Evolutionary conservation across 2,797 vertebrate genomes (phyloP), one percentile per base, ranked within the genome.

Genomic region (Coregonus ussuriensis): DNA sequence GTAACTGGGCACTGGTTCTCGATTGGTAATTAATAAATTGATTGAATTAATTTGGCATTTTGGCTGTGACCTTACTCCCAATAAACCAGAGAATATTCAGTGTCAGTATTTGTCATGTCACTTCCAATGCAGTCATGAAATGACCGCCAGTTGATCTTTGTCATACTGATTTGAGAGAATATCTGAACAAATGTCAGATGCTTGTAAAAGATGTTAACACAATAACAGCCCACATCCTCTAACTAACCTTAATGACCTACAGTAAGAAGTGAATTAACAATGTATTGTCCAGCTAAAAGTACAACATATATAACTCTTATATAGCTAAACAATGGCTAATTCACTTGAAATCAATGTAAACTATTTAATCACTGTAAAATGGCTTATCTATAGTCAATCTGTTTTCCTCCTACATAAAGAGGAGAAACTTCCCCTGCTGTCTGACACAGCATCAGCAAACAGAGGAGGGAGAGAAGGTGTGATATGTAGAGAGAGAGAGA

Each of bases 401-500:
- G 6, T 6, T 18, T 35, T 29, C 29, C 31, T 68, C 29, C 31
- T 37, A 15, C 15, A 14, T 66, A 33, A 15, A 31, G 4, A 14
- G 3, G 31, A 37, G 33, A 69, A 7, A 69, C 15, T 71, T 16
- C 51, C 70, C 41, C 47, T 7, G 18, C 4, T 71, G 41, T 52
- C 41, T 71, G 75, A 76, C 72, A 29, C 5, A 79, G 74, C 66
- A 78, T 56, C 54, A 79, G 76, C 74, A 77, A 31, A 59, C 31
- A 21, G n/a, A 80, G n/a, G 25, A 80, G 52, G 41, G 15, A 63
- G 16, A 16, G 33, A 35, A 33, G 13, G 66, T 4, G 29, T 13
- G 83, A 77, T 75, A 25, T 18, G 77, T 13, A 18, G 74, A 86
- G 81, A 75, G 74, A 81, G 52, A 73, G 21, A 76, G 74, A 25